Evolutionary conservation across 2,113 vertebrate species (phyloP), one percentile per base, ranked within the genome.

Genomic region (Silurus meridionalis): DNA sequence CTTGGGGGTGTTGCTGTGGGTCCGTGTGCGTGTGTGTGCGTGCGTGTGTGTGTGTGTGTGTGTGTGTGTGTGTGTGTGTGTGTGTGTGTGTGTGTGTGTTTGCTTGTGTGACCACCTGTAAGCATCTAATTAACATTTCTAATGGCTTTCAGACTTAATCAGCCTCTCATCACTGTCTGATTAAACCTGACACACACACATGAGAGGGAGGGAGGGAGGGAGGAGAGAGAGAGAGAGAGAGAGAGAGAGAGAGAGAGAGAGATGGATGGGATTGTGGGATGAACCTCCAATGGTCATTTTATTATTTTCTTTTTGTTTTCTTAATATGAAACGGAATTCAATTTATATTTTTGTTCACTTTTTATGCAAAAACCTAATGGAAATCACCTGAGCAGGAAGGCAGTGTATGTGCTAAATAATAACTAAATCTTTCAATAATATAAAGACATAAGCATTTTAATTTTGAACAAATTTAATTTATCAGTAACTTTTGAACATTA

Each of bases 61-160:
- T 21, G 5, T 55, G 74, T 55, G 74, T 53, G 48, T 53, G 48
- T 52, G 9, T 23, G 5, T 55, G 48, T 52, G 48, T 21, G 6
- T 21, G 7, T 53, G 50, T n/a, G 48, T 74, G 5, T 78, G 8
- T 8, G 5, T 28, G 53, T 50, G 50, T 79, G 53, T 57, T 79
- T 79, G n/a, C 53, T 79, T 79, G 75, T 57, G 23, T 25, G 25
- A 79, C 75, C 53, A 57, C n/a, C 13, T 57, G 75, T 79, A 79
- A 53, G 75, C 53, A 58, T 28, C 74, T 77, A 14, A 79, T 79
- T 57, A 79, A 58, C 15, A 15, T 53, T 79, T 58, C 53, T 79
- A 78, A 55, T 78, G 52, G 52, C n/a, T 13, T 7, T 58, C 21
- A 37, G 25, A 79, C 13, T 17, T 79, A 79, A 79, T 79, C 53